A percentile compares a stretch with the other conserved stretches of the same genome.
Conservation (phyloP, 2,797 vertebrate species). For the Ctenopoma kingsleyae region DNA sequence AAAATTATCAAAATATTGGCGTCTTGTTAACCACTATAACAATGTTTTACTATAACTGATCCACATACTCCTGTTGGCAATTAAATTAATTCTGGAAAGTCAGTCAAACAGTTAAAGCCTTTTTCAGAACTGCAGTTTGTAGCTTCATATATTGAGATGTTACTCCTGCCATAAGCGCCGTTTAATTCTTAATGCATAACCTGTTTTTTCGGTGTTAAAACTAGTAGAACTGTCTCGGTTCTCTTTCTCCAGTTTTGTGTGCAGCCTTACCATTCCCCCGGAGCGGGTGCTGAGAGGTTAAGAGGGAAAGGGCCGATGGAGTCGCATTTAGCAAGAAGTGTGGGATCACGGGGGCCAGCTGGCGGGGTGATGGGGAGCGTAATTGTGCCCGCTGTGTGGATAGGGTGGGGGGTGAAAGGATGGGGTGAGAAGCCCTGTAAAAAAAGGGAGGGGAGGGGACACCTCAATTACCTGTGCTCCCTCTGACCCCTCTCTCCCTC, state of each 20-base stretch:
- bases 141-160: background rate
- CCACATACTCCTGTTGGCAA: slow-evolving; percentile 10
- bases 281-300: slow-evolving; percentile 85
- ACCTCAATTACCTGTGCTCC: slow-evolving; percentile 89
- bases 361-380: slow-evolving; percentile 86
- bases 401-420: slow-evolving; percentile 78
- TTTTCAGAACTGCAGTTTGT: slow-evolving; percentile 14
- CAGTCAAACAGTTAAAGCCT: slow-evolving; percentile 36
- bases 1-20: slow-evolving; percentile 29
- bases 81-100: slow-evolving; percentile 28
- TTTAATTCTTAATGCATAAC: slow-evolving; percentile 49
- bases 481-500: slow-evolving; percentile 80
- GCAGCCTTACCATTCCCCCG: slow-evolving; percentile 73
- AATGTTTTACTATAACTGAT: slow-evolving; percentile 35
- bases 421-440: slow-evolving; percentile 81
- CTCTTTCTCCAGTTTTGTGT: slow-evolving; percentile 61
- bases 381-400: slow-evolving; percentile 87
- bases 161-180: slow-evolving; percentile 18
- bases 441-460: slow-evolving; percentile 82
- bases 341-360: slow-evolving; percentile 85
- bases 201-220: slow-evolving; percentile 64
- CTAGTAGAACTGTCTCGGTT: slow-evolving; percentile 61
- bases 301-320: slow-evolving; percentile 80
- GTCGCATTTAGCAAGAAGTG: slow-evolving; percentile 84
- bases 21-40: slow-evolving; percentile 24